These are phyloP conservation scores for Phortica magna DNA, from an alignment of 2,888 invertebrate genomes.

Conservation along the genomic window DNA sequence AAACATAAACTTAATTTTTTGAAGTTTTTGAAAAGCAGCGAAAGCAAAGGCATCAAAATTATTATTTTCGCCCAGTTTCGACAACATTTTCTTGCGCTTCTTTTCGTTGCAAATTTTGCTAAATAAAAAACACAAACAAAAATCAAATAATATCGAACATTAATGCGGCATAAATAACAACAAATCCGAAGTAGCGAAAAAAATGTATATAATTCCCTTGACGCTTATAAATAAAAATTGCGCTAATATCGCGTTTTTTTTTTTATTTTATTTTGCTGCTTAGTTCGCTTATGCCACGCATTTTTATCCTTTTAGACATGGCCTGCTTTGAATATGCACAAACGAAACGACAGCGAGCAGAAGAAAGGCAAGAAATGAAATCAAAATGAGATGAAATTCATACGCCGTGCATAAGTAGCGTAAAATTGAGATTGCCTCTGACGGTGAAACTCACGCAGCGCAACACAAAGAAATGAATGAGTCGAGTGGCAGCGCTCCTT, in stretches of 20 bases:
- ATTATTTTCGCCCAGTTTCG: no score
- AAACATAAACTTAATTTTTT: no score
- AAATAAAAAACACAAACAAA: conserved; percentile 8
- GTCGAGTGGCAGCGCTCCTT: neutral
- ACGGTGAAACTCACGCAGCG: neutral
- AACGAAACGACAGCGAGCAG: conserved; percentile 7
- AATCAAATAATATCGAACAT: neutral
- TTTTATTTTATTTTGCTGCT: neutral
- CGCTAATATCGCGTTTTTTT: conserved; percentile 24
- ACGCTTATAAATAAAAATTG: conserved; percentile 30
- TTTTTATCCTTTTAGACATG: neutral
- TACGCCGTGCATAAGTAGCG: conserved; percentile 64
- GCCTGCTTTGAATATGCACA: conserved; percentile 22
- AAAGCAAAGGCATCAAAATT: no score
- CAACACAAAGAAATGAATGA: neutral
- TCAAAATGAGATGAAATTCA: conserved; percentile 56
- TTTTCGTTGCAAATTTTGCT: neutral
- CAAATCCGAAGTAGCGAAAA: neutral
- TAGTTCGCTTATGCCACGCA: neutral
- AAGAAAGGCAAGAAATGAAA: conserved; percentile 1
- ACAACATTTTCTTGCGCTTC: no score
- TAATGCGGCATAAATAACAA: neutral
- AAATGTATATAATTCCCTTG: conserved; percentile 27
- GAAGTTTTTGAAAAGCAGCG: no score
- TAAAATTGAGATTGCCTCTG: conserved; percentile 56